Conservation (phyloP, 2,113 vertebrate genomes). For the Myxocyprinus asiaticus region DNA sequence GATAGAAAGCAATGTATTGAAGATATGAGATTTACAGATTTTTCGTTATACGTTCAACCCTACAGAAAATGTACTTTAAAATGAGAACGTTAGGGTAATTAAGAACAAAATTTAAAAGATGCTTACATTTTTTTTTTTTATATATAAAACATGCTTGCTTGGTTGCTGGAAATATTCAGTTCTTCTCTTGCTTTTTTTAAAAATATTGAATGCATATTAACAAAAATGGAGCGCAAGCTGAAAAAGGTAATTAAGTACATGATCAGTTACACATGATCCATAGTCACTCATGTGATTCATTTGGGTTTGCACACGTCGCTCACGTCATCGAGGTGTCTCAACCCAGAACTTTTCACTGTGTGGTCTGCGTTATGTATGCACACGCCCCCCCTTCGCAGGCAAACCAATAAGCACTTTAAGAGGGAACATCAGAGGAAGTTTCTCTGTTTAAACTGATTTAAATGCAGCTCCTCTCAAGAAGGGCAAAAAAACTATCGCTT, state of each 20-base stretch:
- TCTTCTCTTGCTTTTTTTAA: conserved; percentile 43
- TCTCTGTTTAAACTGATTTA: neutral
- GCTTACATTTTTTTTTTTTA: too few species aligned
- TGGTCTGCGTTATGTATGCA: conserved; percentile 60
- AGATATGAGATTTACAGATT: conserved; percentile 65
- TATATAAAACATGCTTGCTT: conserved; percentile 76
- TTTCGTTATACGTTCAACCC: conserved; percentile 43
- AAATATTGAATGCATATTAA: conserved; percentile 68
- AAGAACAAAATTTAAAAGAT: conserved; percentile 51
- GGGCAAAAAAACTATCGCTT: conserved; percentile 3
- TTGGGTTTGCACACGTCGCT: conserved; percentile 62
- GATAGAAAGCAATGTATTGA: conserved; percentile 31
- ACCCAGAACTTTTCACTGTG: conserved; percentile 57
- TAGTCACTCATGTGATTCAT: conserved; percentile 53
- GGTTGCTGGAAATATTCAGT: conserved; percentile 67
- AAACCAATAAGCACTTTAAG: conserved; percentile 75
- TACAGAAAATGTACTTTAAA: conserved; percentile 59
- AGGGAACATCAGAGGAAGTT: conserved; percentile 31
- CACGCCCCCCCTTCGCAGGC: conserved; percentile 50
- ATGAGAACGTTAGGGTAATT: conserved; percentile 59
- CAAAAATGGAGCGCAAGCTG: conserved; percentile 56
- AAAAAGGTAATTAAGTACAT: neutral
- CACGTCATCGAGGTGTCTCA: conserved; percentile 14
- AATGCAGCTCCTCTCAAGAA: conserved; percentile 1
- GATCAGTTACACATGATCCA: conserved; percentile 69